phyloP scores from a whole-genome alignment of 2,888 invertebrate species.

The Dorcus hopei region DNA sequence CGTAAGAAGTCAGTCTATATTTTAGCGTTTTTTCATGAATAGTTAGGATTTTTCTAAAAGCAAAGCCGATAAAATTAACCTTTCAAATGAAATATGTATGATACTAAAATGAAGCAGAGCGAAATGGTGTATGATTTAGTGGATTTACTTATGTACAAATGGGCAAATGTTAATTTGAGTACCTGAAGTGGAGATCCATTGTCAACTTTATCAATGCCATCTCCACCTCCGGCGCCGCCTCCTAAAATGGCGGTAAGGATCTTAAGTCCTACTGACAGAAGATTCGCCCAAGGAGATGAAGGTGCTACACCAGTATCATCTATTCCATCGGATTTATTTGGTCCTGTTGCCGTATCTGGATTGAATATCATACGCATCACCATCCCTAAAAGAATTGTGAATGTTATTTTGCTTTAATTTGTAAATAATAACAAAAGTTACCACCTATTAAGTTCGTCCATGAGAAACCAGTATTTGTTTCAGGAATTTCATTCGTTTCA shows the following conservation, averaged over 20 bases:
- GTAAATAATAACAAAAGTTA: slow-evolving; percentile 25
- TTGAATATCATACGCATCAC: slow-evolving; percentile 87
- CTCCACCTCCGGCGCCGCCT: slow-evolving; percentile 65
- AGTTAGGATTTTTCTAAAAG: not conserved
- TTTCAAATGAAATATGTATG: not conserved
- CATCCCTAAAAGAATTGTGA: slow-evolving; percentile 53
- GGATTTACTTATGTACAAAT: not conserved
- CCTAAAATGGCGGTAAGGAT: slow-evolving; percentile 81
- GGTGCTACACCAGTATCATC: slow-evolving; percentile 65
- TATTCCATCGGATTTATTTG: slow-evolving; percentile 75
- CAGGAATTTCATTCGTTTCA: slow-evolving; percentile 75
- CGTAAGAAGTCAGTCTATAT: too few species aligned
- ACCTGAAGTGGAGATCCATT: slow-evolving; percentile 90
- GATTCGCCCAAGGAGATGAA: slow-evolving; percentile 84
- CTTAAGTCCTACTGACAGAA: slow-evolving; percentile 81
- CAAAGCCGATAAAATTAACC: slow-evolving; percentile 2
- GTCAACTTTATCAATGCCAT: slow-evolving; percentile 88
- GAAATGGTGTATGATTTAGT: not conserved
- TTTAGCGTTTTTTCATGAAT: too few species aligned
- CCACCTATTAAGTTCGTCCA: slow-evolving; percentile 86
- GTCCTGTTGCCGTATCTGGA: slow-evolving; percentile 60
- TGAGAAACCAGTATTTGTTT: slow-evolving; percentile 67
- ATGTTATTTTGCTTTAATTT: too few species aligned
- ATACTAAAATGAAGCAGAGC: not conserved
- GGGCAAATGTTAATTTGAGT: not conserved